Base-by-base conservation (phyloP, 2,888 invertebrate genomes). In the Linnaemya vulpina region DNA sequence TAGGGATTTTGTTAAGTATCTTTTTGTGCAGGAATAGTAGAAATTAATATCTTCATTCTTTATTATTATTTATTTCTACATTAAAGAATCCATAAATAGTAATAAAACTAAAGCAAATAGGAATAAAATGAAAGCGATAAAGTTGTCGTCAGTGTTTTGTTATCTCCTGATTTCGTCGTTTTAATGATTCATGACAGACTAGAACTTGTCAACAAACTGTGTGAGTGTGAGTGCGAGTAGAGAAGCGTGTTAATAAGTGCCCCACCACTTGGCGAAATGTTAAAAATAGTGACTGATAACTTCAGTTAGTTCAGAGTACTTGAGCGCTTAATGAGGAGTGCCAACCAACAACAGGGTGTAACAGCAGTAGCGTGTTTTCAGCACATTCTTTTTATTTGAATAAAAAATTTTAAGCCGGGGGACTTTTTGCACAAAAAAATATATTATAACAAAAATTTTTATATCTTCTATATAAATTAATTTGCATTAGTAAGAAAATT, bases 161-260 rank as follows among this genome's bases (percentile, higher is more conserved):
- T 53, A 20, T 55, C 15, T 35, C 17, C 38, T 77, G 17, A 49
- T 67, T 77, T 63, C 22, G 58, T 63, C 22, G 58, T 68, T 58
- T 60, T 58, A 60, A 49, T 77, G 67, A 68, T 49, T 76, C 46
- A n/a, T 22, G 46, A 22, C 25, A 74, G n/a, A 46, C n/a, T 22
- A 30, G 40, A 49, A 40, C 30, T 60, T 60, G 43, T 60, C 46
- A 46, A 30, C 43, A 30, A 8, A 43, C 3, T 67, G 25, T 35
- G 17, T 17, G 11, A 25, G 46, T 25, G 22, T 15, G 30, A 15
- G 46, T 25, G 20, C 9, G 17, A 9, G 0, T 35, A 0, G 11
- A 2, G 40, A 1, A 9, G 58, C 11, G 25, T 58, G 46, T 73
- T 70, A n/a, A 43, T 55, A 73, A 46, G 17, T 49, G 13, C 15